A percentile compares a stretch with the other conserved stretches of the same genome.
Evolutionary conservation across 2,888 invertebrate species (phyloP).

Genomic region (Colostygia pectinataria): DNA sequence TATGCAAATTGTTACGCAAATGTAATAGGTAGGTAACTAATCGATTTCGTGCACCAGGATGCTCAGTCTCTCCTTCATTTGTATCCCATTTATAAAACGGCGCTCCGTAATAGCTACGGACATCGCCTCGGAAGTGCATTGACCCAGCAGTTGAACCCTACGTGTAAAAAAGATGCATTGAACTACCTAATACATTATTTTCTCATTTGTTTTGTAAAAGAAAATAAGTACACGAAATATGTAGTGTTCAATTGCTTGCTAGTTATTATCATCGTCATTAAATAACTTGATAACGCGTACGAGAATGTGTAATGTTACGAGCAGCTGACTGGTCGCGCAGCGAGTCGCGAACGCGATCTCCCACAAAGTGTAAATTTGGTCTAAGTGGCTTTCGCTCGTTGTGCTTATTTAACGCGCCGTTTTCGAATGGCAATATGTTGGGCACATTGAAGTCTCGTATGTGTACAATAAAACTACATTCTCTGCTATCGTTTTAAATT

Average conservation of each 20-base stretch:
- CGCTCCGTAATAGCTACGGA: slow-evolving; percentile 70
- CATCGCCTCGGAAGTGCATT: slow-evolving; percentile 79
- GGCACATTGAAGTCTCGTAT: slow-evolving; percentile 63
- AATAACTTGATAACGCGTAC: slow-evolving; percentile 35
- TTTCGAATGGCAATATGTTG: slow-evolving; percentile 66
- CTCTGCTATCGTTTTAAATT: slow-evolving; percentile 71
- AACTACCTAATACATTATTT: slow-evolving; percentile 35
- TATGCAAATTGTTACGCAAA: slow-evolving; percentile 36
- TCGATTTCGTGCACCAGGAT: slow-evolving; percentile 44
- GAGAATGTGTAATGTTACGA: slow-evolving; percentile 50
- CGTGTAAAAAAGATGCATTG: slow-evolving; percentile 46
- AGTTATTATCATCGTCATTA: slow-evolving; percentile 18
- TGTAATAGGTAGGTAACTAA: slow-evolving; percentile 29
- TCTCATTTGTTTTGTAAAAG: background rate
- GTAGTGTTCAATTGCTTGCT: slow-evolving; percentile 23
- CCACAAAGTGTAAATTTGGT: slow-evolving; percentile 82
- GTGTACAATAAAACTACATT: slow-evolving; percentile 72
- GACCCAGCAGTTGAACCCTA: slow-evolving; percentile 78
- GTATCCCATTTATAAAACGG: slow-evolving; percentile 65
- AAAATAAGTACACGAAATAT: slow-evolving; percentile 38
- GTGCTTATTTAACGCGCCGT: slow-evolving; percentile 72
- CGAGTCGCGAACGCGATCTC: slow-evolving; percentile 69
- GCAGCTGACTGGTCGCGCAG: slow-evolving; percentile 69
- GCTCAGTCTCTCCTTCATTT: slow-evolving; percentile 47
- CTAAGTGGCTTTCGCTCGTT: slow-evolving; percentile 79